These are phyloP conservation scores for Bungarus multicinctus DNA, from an alignment of 2,113 vertebrate species.

Conservation along the genomic window DNA sequence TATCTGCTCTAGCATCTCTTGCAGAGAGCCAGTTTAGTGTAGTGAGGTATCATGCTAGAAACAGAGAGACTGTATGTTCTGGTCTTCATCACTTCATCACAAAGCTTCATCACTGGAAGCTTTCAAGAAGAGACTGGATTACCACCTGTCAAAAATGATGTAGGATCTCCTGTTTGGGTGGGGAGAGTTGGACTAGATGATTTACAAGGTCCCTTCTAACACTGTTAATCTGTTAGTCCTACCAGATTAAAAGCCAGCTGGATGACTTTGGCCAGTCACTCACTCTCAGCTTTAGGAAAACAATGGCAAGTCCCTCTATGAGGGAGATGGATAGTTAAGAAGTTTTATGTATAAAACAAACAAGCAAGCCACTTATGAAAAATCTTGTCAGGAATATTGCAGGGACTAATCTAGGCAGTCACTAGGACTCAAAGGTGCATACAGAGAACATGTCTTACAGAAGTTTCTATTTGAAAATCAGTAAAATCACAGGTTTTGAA, in stretches of 20 bases:
- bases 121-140: too few relatives aligned
- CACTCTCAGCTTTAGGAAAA: background rate
- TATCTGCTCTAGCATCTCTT: background rate
- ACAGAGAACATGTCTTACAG: background rate
- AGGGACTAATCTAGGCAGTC: background rate
- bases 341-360: background rate
- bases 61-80: background rate
- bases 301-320: background rate
- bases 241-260: background rate
- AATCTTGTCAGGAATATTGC: background rate
- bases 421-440: background rate
- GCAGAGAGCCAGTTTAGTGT: background rate
- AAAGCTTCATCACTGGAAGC: background rate
- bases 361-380: background rate
- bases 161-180: too few relatives aligned
- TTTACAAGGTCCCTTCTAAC: too few relatives aligned
- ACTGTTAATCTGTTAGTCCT: background rate
- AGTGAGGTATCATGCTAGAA: background rate
- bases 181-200: too few relatives aligned
- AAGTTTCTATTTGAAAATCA: background rate
- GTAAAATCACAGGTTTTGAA: background rate
- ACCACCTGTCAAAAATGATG: too few relatives aligned
- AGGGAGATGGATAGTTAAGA: background rate
- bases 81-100: too few relatives aligned
- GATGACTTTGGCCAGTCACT: background rate